Evolutionary conservation across 1,140 invertebrate genomes (phyloP).

Genomic region (Drosophila leontia): DNA sequence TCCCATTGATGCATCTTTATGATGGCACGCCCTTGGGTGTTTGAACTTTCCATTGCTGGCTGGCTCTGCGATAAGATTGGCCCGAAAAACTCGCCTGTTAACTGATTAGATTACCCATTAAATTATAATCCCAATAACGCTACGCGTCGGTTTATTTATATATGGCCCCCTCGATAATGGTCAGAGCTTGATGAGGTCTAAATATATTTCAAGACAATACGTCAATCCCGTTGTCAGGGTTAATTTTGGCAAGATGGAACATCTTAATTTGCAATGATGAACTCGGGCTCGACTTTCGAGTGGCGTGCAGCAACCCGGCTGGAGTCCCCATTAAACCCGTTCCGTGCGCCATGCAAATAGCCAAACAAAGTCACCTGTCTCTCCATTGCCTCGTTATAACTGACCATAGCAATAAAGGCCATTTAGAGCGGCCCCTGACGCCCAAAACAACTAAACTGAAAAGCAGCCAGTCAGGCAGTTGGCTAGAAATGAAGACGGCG

Average conservation of each 20-base stretch:
- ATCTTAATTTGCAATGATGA: conserved; percentile 21
- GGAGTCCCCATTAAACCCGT: conserved; percentile 39
- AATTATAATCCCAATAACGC: conserved; percentile 50
- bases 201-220: conserved; percentile 34
- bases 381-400: conserved; percentile 61
- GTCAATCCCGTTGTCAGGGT: conserved; percentile 29
- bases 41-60: conserved; percentile 18
- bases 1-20: conserved; percentile 41
- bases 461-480: conserved; percentile 42
- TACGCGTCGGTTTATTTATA: conserved; percentile 18
- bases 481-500: conserved; percentile 49
- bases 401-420: conserved; percentile 70
- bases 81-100: background rate
- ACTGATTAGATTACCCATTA: conserved; percentile 47
- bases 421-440: conserved; percentile 48
- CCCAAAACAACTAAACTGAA: conserved; percentile 49
- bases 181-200: conserved; percentile 27
- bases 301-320: conserved; percentile 8
- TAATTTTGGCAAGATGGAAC: conserved; percentile 26
- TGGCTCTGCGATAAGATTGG: conserved; percentile 21
- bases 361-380: conserved; percentile 57
- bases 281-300: conserved; percentile 4
- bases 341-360: conserved; percentile 37
- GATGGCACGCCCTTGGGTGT: conserved; percentile 20
- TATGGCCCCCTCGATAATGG: conserved; percentile 27